phyloP scores from a whole-genome alignment of 2,797 vertebrate genomes.

The Acrossocheilus fasciatus region DNA sequence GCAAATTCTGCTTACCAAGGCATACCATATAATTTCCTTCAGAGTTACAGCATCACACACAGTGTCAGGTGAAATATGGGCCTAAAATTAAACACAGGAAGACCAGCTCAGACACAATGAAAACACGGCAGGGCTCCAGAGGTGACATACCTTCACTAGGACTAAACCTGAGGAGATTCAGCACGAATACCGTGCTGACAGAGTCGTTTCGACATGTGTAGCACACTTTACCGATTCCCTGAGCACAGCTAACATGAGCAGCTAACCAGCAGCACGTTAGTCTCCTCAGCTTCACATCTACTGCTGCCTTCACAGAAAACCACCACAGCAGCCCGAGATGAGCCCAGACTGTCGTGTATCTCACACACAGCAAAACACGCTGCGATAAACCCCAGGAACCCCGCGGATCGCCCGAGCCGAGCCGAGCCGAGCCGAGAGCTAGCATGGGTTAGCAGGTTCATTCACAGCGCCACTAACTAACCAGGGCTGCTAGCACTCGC shows the following conservation, averaged over 20 bases:
- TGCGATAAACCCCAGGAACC: not conserved
- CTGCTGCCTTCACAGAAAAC: not conserved
- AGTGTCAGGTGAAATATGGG: conserved; percentile 3
- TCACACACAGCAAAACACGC: not conserved
- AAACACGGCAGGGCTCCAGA: not conserved
- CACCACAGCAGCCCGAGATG: not conserved
- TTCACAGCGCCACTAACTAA: not conserved
- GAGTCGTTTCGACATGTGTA: not conserved
- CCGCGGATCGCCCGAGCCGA: not conserved
- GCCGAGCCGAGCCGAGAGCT: not conserved
- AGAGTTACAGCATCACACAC: not conserved
- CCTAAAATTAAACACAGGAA: not conserved
- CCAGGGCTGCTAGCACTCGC: not conserved
- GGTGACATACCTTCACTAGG: not conserved
- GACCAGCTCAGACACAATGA: not conserved
- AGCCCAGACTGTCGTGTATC: not conserved
- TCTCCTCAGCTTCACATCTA: not conserved
- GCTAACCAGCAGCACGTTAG: conserved; percentile 28
- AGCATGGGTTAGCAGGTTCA: conserved; percentile 24
- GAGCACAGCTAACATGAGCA: not conserved
- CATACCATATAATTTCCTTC: not conserved
- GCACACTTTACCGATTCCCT: not conserved
- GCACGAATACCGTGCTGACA: not conserved
- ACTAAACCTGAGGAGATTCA: not conserved
- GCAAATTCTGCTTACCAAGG: not conserved